phyloP scores from a whole-genome alignment of 2,113 vertebrate genomes.

The Anolis sagrei region DNA sequence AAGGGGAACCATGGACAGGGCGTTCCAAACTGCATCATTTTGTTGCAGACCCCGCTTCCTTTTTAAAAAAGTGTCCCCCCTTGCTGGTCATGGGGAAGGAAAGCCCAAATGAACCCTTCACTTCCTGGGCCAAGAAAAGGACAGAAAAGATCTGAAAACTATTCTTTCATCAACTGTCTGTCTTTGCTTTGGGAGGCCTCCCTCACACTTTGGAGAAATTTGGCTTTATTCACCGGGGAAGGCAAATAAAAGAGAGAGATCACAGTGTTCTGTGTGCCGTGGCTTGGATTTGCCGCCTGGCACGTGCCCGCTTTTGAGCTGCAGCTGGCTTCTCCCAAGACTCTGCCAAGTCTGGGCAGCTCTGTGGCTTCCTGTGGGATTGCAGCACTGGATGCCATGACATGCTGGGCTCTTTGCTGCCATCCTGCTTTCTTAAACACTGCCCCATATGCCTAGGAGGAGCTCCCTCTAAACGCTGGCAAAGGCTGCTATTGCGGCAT shows the following conservation, averaged over 20 bases:
- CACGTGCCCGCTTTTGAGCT: constrained; percentile 30
- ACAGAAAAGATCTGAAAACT: not conserved
- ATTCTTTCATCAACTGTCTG: constrained; percentile 6
- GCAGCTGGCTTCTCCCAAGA: constrained; percentile 25
- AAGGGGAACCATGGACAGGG: not conserved
- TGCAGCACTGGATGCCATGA: not conserved
- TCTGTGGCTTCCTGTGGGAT: constrained; percentile 18
- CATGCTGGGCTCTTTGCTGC: not conserved
- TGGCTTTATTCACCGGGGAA: constrained; percentile 11
- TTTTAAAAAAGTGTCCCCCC: not conserved
- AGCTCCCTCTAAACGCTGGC: not conserved
- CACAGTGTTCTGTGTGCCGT: constrained; percentile 15
- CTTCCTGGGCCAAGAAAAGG: not conserved
- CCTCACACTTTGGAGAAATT: constrained; percentile 16
- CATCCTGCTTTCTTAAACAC: constrained; percentile 4
- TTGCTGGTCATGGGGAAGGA: not conserved
- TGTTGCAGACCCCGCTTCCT: not conserved
- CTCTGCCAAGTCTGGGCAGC: constrained; percentile 30
- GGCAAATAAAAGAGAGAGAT: constrained; percentile 8
- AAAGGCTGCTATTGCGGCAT: not conserved
- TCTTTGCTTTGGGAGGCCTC: not conserved
- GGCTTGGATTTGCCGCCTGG: constrained; percentile 20
- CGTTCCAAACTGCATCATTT: not conserved
- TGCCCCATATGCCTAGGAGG: constrained; percentile 16
- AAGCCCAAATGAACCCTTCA: not conserved